Evolutionary conservation across 2,888 invertebrate genomes (phyloP), one percentile per base, ranked within the genome.

Genomic region (Pheosia gnoma): DNA sequence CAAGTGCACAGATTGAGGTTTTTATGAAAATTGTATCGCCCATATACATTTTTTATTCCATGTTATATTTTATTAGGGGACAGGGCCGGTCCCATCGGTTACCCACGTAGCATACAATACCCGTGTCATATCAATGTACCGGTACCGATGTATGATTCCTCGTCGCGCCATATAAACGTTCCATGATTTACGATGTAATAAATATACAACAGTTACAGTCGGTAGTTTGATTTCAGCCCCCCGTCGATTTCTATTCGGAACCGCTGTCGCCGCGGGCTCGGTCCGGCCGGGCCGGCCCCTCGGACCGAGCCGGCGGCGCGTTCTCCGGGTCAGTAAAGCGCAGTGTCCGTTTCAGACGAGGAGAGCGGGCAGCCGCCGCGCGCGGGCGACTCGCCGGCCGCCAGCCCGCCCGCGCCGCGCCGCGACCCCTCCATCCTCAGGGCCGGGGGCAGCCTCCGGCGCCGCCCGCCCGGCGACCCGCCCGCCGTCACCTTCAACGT

Each of bases 401-500:
- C 75, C 77, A 79, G 82, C 62, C 86, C 86, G 66, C 84, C 78
- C 61, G 70, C 82, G 62, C 70, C 72, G 67, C 85, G 86, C 65
- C 84, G 87, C 75, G 88, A 88, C 79, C 84, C 85, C 65, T 84
- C 87, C 80, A 86, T 89, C 71, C 85, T 89, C 62, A 85, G 83
- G 78, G 66, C 80, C 66, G 79, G 79, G 68, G 84, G 83, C 77
- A 84, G 88, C 73, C 77, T 83, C 72, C 84, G 86, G 66, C 83
- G 84, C 47, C 84, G 85, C 67, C 77, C 79, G 65, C 75, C 68
- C 68, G 73, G 70, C 65, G 83, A 83, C 69, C 82, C 86, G 71
- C 90, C 91, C 80, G 85, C 87, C 80, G 93, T 94, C 83, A 93
- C 91, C 77, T 94, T 94, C 86, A 88, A 83, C 85, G 91, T 93